A percentile compares a stretch with the other conserved stretches of the same genome.
Evolutionary conservation across 1,140 invertebrate species (phyloP).

Genomic region (Brachystomella parvula): DNA sequence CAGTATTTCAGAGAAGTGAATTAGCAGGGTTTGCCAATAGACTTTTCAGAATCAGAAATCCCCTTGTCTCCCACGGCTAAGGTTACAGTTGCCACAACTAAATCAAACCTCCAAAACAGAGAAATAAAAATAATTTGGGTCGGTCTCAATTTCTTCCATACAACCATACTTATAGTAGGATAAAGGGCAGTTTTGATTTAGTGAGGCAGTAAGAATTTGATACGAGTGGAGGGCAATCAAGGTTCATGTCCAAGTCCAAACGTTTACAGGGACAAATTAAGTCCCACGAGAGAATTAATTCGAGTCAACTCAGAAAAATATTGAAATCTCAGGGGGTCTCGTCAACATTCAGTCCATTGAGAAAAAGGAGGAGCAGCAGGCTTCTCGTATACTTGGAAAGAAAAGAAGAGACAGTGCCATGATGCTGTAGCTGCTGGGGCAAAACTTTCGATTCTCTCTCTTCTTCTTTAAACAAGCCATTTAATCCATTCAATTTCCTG

Average conservation of each 20-base stretch:
- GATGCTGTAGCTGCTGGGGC: no score
- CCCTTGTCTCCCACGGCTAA: neutral
- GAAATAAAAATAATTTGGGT: no score
- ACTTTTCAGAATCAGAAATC: neutral
- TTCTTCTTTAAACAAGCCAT: neutral
- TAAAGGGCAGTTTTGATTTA: neutral
- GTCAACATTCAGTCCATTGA: neutral
- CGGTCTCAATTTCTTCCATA: neutral
- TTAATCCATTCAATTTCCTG: neutral
- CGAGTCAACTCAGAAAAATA: neutral
- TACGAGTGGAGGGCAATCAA: neutral
- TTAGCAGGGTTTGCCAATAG: neutral
- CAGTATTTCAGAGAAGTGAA: neutral
- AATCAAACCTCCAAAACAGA: no score
- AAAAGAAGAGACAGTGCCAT: no score
- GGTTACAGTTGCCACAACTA: no score
- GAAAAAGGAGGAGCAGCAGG: neutral
- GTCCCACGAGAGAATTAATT: slow-evolving; percentile 1
- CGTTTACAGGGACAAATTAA: neutral
- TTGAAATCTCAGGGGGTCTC: neutral
- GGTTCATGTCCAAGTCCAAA: neutral
- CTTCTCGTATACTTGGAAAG: no score
- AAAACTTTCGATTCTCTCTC: no score
- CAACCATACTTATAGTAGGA: neutral
- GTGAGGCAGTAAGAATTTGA: neutral